Conservation (phyloP, 2,888 invertebrate species). For the Trichacis sp. region DNA sequence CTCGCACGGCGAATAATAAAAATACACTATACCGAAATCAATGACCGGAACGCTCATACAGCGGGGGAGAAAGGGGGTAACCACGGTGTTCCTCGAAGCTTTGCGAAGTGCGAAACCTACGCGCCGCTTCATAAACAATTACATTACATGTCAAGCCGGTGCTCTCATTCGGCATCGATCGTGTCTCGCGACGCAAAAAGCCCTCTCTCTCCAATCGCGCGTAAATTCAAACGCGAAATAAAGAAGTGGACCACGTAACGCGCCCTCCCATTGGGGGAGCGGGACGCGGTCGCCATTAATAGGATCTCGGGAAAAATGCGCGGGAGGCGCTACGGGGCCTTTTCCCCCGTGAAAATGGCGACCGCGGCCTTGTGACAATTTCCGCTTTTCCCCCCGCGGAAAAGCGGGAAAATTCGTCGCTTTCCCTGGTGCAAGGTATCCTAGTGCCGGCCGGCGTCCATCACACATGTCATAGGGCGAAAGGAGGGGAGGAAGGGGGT, state of each 20-base stretch:
- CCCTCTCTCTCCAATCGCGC: too few species aligned
- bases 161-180: constrained; percentile 45
- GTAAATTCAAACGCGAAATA: not conserved
- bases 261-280: too few species aligned
- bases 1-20: too few species aligned
- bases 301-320: constrained; percentile 58
- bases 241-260: too few species aligned
- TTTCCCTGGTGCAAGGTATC: constrained; percentile 24
- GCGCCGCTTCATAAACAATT: constrained; percentile 55
- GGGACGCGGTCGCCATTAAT: constrained; percentile 31
- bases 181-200: too few species aligned
- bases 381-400: not conserved
- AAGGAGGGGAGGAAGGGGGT: too few species aligned
- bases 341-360: constrained; percentile 57
- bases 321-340: constrained; percentile 51
- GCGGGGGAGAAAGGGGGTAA: too few species aligned
- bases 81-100: constrained; percentile 6
- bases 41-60: too few species aligned
- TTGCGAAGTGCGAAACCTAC: constrained; percentile 33
- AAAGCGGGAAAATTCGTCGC: constrained; percentile 37
- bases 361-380: constrained; percentile 15
- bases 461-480: constrained; percentile 44
- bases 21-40: too few species aligned
- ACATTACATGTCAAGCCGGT: constrained; percentile 46
- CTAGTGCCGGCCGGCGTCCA: constrained; percentile 65